A percentile compares a stretch with the other conserved stretches of the same genome.
phyloP scores from a whole-genome alignment of 2,113 vertebrate species.

The Spermophilus dauricus region DNA sequence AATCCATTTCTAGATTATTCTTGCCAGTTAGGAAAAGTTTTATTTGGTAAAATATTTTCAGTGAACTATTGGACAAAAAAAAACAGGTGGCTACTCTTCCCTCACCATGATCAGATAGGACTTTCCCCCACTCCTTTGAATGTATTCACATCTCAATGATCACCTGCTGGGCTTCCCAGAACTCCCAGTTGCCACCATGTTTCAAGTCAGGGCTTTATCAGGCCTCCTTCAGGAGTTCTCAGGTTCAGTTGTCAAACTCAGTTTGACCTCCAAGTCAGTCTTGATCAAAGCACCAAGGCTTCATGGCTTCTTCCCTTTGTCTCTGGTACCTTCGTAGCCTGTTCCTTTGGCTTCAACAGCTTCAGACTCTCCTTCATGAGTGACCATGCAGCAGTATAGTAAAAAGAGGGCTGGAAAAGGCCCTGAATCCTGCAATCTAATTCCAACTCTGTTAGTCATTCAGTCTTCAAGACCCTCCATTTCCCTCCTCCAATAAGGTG shows the following conservation, averaged over 20 bases:
- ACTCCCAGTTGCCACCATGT: neutral
- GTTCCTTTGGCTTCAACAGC: neutral
- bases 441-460: neutral
- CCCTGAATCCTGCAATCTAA: neutral
- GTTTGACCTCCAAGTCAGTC: neutral
- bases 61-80: neutral
- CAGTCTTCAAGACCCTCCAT: neutral
- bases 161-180: neutral
- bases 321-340: neutral
- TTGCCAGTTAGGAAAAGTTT: conserved; percentile 25
- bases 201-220: neutral
- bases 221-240: neutral
- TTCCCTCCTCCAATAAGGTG: neutral
- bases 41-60: conserved; percentile 8
- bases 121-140: neutral
- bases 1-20: neutral
- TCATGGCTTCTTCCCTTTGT: neutral
- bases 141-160: no score
- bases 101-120: neutral
- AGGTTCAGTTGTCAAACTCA: neutral
- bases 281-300: neutral
- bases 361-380: neutral
- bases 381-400: fast-evolving
- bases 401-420: neutral
- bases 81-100: neutral